A percentile compares a stretch with the other conserved stretches of the same genome.
Evolutionary conservation across 2,113 vertebrate genomes (phyloP).

Genomic region (Euleptes europaea): DNA sequence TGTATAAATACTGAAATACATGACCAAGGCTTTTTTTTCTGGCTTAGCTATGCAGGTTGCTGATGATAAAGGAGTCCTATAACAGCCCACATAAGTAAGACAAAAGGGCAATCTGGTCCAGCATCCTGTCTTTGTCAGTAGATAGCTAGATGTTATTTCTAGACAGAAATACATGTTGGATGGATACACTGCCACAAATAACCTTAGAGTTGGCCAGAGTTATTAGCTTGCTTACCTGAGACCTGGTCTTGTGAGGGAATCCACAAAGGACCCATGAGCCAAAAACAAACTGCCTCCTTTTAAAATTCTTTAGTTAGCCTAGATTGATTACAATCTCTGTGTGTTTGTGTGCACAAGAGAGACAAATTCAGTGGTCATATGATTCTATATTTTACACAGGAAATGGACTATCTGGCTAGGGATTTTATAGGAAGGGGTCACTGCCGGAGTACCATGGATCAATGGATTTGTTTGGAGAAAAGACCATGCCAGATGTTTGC

Average conservation of each 20-base stretch:
- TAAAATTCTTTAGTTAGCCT: no score
- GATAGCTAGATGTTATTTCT: no score
- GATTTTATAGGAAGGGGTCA: background rate
- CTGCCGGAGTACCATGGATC: background rate
- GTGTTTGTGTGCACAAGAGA: no score
- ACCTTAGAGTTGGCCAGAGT: background rate
- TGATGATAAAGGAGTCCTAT: background rate
- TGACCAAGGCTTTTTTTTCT: background rate
- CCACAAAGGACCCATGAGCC: no score
- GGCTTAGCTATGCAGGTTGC: background rate
- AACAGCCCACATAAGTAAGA: background rate
- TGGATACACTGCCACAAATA: background rate
- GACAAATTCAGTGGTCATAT: background rate
- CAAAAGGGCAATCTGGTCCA: no score
- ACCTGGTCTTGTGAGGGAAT: background rate
- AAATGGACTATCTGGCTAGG: background rate
- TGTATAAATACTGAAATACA: rapidly evolving
- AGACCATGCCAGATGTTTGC: background rate
- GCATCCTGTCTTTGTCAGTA: no score
- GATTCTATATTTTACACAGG: background rate
- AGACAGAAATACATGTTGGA: background rate
- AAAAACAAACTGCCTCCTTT: background rate
- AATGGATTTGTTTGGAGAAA: background rate
- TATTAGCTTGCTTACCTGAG: background rate
- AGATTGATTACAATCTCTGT: no score